These are phyloP conservation scores for Diachasmimorpha longicaudata DNA, from an alignment of 1,140 invertebrate genomes.

Conservation along the genomic window DNA sequence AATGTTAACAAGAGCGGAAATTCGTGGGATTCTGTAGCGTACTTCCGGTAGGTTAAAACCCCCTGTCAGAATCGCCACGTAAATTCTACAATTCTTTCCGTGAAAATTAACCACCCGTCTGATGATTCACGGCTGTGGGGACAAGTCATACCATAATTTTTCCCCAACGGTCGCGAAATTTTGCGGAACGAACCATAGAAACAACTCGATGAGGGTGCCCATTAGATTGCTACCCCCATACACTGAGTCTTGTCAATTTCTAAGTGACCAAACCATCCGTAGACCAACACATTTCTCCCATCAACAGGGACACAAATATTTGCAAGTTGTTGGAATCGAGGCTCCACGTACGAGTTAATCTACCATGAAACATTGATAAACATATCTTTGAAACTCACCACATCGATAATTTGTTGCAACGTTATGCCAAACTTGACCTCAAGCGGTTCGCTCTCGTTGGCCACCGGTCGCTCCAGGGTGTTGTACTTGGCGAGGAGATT, in stretches of 20 bases:
- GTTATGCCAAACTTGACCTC: conserved; percentile 95
- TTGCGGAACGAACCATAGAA: no score
- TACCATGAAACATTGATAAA: neutral
- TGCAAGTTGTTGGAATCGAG: neutral
- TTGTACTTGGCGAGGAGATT: conserved; percentile 92
- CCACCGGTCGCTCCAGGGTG: conserved; percentile 92
- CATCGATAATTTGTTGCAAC: conserved; percentile 98
- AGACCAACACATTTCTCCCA: neutral
- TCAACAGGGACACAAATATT: neutral
- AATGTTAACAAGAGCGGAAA: neutral
- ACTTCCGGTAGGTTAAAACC: no score
- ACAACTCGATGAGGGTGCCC: no score
- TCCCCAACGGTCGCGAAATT: no score
- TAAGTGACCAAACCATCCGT: no score
- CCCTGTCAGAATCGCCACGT: no score
- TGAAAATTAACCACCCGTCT: no score
- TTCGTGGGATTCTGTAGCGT: neutral
- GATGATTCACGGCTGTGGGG: no score
- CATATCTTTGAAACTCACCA: conserved; percentile 72
- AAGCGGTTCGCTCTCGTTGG: conserved; percentile 91
- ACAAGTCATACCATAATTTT: no score
- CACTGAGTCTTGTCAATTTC: no score
- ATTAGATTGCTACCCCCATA: no score
- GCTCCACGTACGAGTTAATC: neutral
- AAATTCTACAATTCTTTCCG: no score